These are phyloP conservation scores for Motacilla tschutschensis DNA, from an alignment of 2,113 vertebrate genomes.

Conservation along the genomic window DNA sequence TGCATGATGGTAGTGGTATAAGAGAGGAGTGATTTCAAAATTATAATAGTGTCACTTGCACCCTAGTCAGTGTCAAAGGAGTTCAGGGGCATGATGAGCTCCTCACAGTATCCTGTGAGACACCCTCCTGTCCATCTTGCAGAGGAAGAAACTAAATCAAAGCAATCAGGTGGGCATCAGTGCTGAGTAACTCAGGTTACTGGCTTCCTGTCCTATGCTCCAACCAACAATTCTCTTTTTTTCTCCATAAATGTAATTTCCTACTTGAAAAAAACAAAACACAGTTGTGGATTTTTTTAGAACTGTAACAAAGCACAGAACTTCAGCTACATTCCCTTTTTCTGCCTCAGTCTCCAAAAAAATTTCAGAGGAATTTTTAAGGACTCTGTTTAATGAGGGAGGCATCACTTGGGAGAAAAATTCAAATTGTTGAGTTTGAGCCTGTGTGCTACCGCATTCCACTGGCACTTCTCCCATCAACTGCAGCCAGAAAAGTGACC, in stretches of 20 bases:
- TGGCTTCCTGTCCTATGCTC: not conserved
- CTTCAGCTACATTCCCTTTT: not conserved
- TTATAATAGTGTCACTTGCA: not conserved
- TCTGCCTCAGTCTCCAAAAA: not conserved
- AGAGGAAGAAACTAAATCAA: not conserved
- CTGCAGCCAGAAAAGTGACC: slow-evolving; percentile 40
- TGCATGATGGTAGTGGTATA: not conserved
- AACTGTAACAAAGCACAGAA: not conserved
- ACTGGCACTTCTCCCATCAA: slow-evolving; percentile 38
- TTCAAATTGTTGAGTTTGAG: slow-evolving; percentile 28
- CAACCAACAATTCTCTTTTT: not conserved
- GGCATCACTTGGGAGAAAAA: slow-evolving; percentile 44
- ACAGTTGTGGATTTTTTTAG: not conserved
- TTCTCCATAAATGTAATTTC: not conserved
- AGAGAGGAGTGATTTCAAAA: not conserved
- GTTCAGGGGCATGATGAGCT: rapidly evolving
- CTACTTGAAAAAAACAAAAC: not conserved
- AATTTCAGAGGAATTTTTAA: slow-evolving; percentile 22
- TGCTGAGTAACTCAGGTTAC: not conserved
- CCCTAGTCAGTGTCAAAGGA: not conserved
- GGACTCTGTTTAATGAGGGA: slow-evolving; percentile 44
- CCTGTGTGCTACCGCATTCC: slow-evolving; percentile 26
- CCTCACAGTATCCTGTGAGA: not conserved
- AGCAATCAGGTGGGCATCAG: not conserved
- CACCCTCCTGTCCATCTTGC: not conserved